Conservation (phyloP, 2,888 invertebrate species). For the Nomada fabriciana region DNA sequence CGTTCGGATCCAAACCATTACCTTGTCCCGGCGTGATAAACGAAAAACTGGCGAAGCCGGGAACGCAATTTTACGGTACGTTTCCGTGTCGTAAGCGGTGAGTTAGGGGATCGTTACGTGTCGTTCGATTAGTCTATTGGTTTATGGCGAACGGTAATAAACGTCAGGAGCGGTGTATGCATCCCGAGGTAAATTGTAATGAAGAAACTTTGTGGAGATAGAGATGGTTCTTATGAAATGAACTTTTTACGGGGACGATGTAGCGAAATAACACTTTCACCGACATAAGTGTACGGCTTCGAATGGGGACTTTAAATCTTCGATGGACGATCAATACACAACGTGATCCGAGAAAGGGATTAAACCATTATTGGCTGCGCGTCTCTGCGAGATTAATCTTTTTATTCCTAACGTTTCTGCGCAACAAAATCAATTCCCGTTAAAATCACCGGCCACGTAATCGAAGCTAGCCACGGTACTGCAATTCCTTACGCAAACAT, state of each 20-base stretch:
- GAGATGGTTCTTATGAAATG: background rate
- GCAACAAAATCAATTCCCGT: too few relatives aligned
- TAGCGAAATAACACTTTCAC: too few relatives aligned
- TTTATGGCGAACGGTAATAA: background rate
- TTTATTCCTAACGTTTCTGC: too few relatives aligned
- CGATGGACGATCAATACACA: background rate
- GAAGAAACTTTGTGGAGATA: background rate
- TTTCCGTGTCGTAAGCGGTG: conserved; percentile 9
- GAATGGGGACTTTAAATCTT: background rate
- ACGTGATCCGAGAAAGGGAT: too few relatives aligned
- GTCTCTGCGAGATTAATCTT: too few relatives aligned
- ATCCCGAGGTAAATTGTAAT: background rate
- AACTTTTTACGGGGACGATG: background rate
- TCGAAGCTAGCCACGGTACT: background rate
- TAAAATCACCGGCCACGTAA: background rate
- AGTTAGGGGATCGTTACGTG: too few relatives aligned
- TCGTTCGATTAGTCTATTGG: background rate
- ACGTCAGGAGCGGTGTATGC: background rate
- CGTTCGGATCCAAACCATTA: background rate
- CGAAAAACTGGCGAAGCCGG: conserved; percentile 17
- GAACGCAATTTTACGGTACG: conserved; percentile 25
- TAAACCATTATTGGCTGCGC: too few relatives aligned
- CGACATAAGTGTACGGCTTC: background rate
- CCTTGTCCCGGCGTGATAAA: conserved; percentile 30
- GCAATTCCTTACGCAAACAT: background rate